Conservation (phyloP, 1,140 invertebrate genomes). For the Magallana ariakensis region DNA sequence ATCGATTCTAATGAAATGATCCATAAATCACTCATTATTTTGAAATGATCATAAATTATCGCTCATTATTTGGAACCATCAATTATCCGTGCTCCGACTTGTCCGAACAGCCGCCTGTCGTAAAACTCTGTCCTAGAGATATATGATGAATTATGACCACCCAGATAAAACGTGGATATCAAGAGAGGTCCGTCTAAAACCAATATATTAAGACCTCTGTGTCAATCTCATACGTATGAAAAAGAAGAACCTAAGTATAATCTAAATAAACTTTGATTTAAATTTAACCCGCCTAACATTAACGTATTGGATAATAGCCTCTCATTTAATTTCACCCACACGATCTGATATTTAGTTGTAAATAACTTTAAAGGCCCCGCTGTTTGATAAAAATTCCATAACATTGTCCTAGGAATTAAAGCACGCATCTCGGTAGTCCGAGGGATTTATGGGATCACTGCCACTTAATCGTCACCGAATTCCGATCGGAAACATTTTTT, state of each 20-base stretch:
- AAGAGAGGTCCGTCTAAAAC: neutral
- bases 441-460: neutral
- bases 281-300: conserved; percentile 19
- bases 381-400: conserved; percentile 12
- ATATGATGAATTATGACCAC: conserved; percentile 7
- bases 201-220: neutral
- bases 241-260: conserved; percentile 20
- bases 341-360: conserved; percentile 26
- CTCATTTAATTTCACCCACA: conserved; percentile 36
- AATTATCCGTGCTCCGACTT: too few relatives aligned
- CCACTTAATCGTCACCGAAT: conserved; percentile 15
- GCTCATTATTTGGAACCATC: too few relatives aligned
- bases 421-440: neutral
- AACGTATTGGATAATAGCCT: conserved; percentile 4
- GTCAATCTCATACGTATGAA: neutral
- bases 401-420: conserved; percentile 24
- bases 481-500: neutral
- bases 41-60: too few relatives aligned
- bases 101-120: too few relatives aligned
- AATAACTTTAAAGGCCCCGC: conserved; percentile 27
- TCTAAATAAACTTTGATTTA: conserved; percentile 28
- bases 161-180: neutral
- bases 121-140: neutral
- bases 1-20: too few relatives aligned
- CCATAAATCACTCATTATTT: too few relatives aligned